phyloP scores from a whole-genome alignment of 2,113 vertebrate genomes.

The Gymnarchus niloticus region DNA sequence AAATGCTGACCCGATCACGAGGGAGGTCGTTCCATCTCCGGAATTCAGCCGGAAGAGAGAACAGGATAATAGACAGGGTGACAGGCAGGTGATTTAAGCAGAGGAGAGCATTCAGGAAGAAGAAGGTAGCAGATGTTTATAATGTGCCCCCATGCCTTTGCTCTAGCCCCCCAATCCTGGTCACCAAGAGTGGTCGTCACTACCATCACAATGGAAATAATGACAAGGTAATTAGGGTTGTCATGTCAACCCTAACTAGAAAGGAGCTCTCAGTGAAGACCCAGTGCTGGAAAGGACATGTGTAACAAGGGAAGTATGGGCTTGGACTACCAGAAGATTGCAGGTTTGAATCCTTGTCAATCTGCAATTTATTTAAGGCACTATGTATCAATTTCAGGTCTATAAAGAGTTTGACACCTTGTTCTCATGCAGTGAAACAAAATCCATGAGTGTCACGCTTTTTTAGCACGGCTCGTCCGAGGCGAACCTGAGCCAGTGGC shows the following conservation, averaged over 20 bases:
- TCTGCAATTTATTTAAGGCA: neutral
- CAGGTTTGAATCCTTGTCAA: neutral
- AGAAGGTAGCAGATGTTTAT: neutral
- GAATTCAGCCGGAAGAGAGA: neutral
- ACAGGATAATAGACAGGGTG: neutral
- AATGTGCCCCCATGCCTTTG: neutral
- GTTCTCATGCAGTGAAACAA: neutral
- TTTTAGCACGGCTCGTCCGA: neutral
- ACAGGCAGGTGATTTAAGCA: neutral
- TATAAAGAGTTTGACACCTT: neutral
- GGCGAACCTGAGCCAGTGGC: neutral
- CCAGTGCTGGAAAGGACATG: neutral
- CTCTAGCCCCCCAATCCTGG: neutral
- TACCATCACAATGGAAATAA: neutral
- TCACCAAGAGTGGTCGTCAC: too few relatives aligned
- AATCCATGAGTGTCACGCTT: neutral
- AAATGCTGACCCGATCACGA: neutral
- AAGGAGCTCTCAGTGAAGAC: too few relatives aligned
- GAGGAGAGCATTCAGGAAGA: neutral
- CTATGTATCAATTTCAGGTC: neutral
- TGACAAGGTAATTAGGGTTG: too few relatives aligned
- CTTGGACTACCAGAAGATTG: neutral
- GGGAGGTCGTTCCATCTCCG: neutral
- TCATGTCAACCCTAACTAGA: too few relatives aligned
- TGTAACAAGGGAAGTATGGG: neutral